These are phyloP conservation scores for Diaprepes abbreviatus DNA, from an alignment of 2,888 invertebrate genomes.

Conservation along the genomic window DNA sequence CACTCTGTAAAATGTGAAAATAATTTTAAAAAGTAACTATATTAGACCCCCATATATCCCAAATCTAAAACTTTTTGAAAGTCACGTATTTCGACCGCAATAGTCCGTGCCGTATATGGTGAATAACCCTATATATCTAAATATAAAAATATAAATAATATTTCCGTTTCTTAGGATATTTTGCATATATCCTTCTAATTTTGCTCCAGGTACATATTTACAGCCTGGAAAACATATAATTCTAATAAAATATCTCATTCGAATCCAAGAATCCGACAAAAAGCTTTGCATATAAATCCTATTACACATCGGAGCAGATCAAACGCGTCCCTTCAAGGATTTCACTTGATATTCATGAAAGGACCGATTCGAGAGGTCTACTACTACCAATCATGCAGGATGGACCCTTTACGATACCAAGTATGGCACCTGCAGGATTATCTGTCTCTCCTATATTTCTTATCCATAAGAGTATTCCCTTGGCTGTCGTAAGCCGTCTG, in stretches of 20 bases:
- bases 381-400: conserved; percentile 42
- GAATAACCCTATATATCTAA: too few species aligned
- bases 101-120: too few species aligned
- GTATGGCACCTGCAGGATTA: conserved; percentile 53
- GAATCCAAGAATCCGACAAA: conserved; percentile 1
- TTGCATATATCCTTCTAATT: too few species aligned
- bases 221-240: background rate
- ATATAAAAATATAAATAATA: too few species aligned
- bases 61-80: too few species aligned
- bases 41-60: too few species aligned
- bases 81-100: too few species aligned
- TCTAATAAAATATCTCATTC: conserved; percentile 11
- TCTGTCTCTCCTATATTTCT: conserved; percentile 49
- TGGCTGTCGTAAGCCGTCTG: conserved; percentile 15
- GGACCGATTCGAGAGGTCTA: conserved; percentile 35
- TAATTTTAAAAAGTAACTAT: too few species aligned
- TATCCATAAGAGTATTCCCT: conserved; percentile 52
- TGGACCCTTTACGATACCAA: conserved; percentile 45
- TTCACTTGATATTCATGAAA: conserved; percentile 46
- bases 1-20: too few species aligned
- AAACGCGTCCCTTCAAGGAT: conserved; percentile 36
- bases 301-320: conserved; percentile 40
- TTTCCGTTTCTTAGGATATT: too few species aligned
- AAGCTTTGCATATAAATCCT: conserved; percentile 44
- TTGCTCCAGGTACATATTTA: too few species aligned